A percentile compares a stretch with the other conserved stretches of the same genome.
Conservation (phyloP, 2,888 invertebrate species). For the Microchrysa polita region DNA sequence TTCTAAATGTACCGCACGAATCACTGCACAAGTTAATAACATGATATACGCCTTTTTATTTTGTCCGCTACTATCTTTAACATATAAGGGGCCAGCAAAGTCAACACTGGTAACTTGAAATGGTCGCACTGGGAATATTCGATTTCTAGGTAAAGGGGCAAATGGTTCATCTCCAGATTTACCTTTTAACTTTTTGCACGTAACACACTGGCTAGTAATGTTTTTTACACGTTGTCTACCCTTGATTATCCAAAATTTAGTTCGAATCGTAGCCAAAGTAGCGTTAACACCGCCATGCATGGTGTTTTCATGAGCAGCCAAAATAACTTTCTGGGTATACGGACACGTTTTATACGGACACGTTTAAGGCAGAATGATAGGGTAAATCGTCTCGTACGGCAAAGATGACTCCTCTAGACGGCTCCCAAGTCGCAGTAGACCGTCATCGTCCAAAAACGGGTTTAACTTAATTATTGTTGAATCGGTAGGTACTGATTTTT, state of each 20-base stretch:
- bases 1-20: neutral
- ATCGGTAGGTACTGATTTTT: too few relatives aligned
- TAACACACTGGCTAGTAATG: conserved; percentile 40
- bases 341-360: neutral
- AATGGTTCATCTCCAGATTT: conserved; percentile 31
- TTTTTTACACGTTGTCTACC: conserved; percentile 35
- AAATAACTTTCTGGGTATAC: neutral
- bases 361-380: neutral
- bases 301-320: neutral
- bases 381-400: neutral
- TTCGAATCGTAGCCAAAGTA: neutral
- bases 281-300: neutral
- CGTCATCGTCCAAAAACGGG: too few relatives aligned
- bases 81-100: conserved; percentile 39
- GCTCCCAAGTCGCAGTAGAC: too few relatives aligned
- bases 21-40: conserved; percentile 31
- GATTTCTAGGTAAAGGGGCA: conserved; percentile 39
- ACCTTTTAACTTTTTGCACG: conserved; percentile 39
- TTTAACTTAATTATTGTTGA: too few relatives aligned
- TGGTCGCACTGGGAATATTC: conserved; percentile 26
- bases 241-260: conserved; percentile 20
- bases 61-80: neutral
- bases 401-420: too few relatives aligned
- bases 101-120: conserved; percentile 34
- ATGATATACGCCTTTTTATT: conserved; percentile 29